phyloP scores from a whole-genome alignment of 2,888 invertebrate species.

The Caenorhabditis sinica region DNA sequence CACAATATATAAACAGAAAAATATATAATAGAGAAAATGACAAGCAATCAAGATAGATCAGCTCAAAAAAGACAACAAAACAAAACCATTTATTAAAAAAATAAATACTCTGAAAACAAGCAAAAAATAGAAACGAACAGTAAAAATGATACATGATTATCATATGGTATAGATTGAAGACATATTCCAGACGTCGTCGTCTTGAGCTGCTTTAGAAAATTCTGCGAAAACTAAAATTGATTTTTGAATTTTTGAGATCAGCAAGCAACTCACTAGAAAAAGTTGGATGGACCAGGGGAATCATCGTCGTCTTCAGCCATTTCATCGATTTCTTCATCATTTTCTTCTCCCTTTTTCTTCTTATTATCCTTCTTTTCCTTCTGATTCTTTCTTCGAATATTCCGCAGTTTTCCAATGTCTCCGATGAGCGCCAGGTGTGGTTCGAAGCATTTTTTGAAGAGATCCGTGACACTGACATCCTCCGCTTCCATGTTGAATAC shows the following conservation, averaged over 20 bases:
- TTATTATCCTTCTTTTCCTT: background rate
- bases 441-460: constrained; percentile 45
- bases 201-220: constrained; percentile 32
- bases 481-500: constrained; percentile 41
- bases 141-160: too few species aligned
- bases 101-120: background rate
- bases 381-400: background rate
- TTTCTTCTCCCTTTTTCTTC: background rate
- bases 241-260: background rate
- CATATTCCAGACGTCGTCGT: background rate
- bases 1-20: too few species aligned
- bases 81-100: background rate
- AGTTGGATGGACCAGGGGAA: background rate
- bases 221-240: constrained; percentile 45
- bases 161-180: too few species aligned
- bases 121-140: too few species aligned
- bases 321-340: constrained; percentile 2
- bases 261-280: constrained; percentile 28
- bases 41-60: too few species aligned
- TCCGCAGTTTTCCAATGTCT: background rate
- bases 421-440: constrained; percentile 21
- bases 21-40: too few species aligned
- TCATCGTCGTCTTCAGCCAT: background rate
- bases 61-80: background rate
- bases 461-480: background rate